Base-by-base conservation (phyloP, 2,113 vertebrate species). In the Podarcis raffonei region DNA sequence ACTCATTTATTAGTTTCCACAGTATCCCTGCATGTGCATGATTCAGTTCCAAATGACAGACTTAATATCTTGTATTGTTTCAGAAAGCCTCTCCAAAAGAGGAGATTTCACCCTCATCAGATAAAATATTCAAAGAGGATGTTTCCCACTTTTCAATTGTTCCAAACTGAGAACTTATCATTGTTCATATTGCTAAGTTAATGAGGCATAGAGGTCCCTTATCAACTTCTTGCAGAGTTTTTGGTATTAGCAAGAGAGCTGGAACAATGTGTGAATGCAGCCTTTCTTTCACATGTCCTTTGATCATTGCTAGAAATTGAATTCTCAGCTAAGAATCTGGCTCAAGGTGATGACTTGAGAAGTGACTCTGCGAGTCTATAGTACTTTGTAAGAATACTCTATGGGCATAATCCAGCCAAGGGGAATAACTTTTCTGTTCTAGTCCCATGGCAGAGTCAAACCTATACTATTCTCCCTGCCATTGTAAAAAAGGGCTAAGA, bases 281-380 rank as follows among this genome's bases (percentile, higher is more conserved):
- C 30, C 25, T 23, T 42, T 27, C 78, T 78, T 77, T 68, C 2
- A 20, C 11, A 13, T 16, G 8, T 37, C 66, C 32, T 71, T 87
- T 89, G 48, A 72, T 94, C n/a, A 92, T 89, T 92, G 72, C 62
- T 48, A 65, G 23, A 81, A 80, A 87, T 69, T 57, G 23, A 71
- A 80, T 35, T 16, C 53, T 71, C 25, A 87, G 18, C 42, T 72
- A 71, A 27, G 72, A 59, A 2, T 15, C 3, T 2, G 35, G 57
- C 74, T 85, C 74, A 77, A 81, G 32, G 66, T 16, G 15, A 57
- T 18, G 32, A 13, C 23, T 80, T 20, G 15, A 72, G 22, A 37
- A 57, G n/a, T 30, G 18, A 72, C n/a, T 23, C 4, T 74, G 11
- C 5, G 48, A 57, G 22, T 13, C 20, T 27, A 53, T 23, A 5